Evolutionary conservation across 2,888 invertebrate genomes (phyloP).

Genomic region (Yponomeuta malinellus): DNA sequence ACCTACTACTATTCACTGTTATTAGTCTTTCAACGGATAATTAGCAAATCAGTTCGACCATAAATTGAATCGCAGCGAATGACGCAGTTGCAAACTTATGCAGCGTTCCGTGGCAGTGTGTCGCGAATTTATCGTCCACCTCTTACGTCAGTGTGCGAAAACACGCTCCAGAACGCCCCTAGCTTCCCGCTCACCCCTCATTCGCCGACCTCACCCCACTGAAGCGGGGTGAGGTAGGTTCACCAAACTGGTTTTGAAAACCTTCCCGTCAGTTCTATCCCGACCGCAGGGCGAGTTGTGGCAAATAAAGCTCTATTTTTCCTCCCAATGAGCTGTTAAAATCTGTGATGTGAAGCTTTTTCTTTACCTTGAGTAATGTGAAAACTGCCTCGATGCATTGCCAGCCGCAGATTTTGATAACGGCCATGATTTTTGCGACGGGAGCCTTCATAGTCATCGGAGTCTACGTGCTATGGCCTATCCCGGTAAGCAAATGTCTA

Average conservation of each 20-base stretch:
- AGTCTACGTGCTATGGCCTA: slow-evolving; percentile 5
- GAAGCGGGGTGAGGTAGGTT: not conserved
- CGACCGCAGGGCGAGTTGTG: not conserved
- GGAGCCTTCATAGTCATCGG: slow-evolving; percentile 42
- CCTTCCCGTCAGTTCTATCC: not conserved
- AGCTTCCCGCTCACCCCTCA: not conserved
- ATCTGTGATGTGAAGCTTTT: slow-evolving; percentile 8
- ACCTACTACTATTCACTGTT: too few relatives aligned
- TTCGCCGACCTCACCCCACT: not conserved
- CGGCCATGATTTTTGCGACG: slow-evolving; percentile 46
- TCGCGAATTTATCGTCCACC: not conserved
- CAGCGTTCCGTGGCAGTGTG: not conserved
- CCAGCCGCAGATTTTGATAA: slow-evolving; percentile 31
- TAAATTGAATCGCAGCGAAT: not conserved
- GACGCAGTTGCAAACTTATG: not conserved
- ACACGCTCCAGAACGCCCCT: not conserved
- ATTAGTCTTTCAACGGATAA: too few relatives aligned
- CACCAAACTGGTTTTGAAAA: not conserved
- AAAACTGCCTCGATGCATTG: slow-evolving; percentile 33
- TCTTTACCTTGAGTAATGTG: slow-evolving; percentile 1
- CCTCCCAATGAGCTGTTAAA: slow-evolving; percentile 1
- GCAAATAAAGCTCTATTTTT: not conserved
- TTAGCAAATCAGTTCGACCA: too few relatives aligned
- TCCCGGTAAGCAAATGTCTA: slow-evolving; percentile 1
- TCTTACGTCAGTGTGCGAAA: not conserved